Evolutionary conservation across 2,113 vertebrate species (phyloP).

Genomic region (Mola mola): DNA sequence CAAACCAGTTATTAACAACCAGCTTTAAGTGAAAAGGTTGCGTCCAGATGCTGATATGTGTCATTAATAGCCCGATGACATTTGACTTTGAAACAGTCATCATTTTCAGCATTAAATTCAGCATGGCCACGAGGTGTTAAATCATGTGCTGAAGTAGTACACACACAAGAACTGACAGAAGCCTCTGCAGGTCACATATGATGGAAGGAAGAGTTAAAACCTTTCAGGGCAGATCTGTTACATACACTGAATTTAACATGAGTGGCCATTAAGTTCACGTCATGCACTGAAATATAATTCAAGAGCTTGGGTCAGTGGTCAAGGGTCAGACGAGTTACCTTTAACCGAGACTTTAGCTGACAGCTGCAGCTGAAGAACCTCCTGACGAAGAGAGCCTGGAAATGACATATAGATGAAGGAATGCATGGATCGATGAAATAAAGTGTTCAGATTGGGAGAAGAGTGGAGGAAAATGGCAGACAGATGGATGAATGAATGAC

Average conservation of each 20-base stretch:
- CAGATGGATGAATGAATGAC: not conserved
- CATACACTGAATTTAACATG: not conserved
- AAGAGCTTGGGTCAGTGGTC: constrained; percentile 7
- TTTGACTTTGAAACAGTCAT: too few species aligned
- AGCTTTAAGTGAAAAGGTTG: not conserved
- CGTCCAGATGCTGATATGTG: too few species aligned
- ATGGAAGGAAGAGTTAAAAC: not conserved
- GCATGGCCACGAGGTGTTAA: too few species aligned
- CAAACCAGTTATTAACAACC: not conserved
- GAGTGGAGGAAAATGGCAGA: not conserved
- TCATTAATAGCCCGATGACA: too few species aligned
- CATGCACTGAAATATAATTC: constrained; percentile 17
- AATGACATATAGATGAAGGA: constrained; percentile 21
- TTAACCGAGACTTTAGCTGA: constrained; percentile 76
- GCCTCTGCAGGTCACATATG: not conserved
- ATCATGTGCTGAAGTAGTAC: too few species aligned
- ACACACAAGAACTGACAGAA: not conserved
- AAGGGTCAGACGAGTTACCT: constrained; percentile 71
- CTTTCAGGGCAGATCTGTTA: not conserved
- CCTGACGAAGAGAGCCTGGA: constrained; percentile 83
- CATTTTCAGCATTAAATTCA: too few species aligned
- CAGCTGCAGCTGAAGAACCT: constrained; percentile 84
- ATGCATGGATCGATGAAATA: constrained; percentile 22
- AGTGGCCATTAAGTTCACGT: not conserved
- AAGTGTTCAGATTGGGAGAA: not conserved